phyloP scores from a whole-genome alignment of 2,888 invertebrate genomes.

The Drosophila ezoana region DNA sequence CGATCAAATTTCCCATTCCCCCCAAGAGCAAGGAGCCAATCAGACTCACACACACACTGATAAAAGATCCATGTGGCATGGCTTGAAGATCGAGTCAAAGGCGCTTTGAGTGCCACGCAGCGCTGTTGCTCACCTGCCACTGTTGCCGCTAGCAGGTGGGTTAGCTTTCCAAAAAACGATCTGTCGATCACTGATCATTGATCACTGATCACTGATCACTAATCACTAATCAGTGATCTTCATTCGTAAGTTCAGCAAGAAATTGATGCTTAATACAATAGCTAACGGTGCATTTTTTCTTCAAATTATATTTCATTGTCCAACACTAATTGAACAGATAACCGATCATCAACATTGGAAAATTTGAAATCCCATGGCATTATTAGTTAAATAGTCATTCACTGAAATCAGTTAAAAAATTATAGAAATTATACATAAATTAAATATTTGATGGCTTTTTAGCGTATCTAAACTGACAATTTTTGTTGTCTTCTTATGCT shows the following conservation, averaged over 20 bases:
- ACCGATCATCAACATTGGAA: too few relatives aligned
- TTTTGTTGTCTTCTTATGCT: too few relatives aligned
- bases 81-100: constrained; percentile 26
- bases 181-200: constrained; percentile 14
- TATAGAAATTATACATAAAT: too few relatives aligned
- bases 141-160: constrained; percentile 35
- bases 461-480: too few relatives aligned
- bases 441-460: too few relatives aligned
- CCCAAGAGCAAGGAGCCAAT: constrained; percentile 32
- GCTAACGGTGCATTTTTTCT: constrained; percentile 2
- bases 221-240: constrained; percentile 13
- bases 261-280: constrained; percentile 3
- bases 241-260: not conserved
- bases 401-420: too few relatives aligned
- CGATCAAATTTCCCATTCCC: constrained; percentile 63
- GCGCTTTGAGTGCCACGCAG: constrained; percentile 32
- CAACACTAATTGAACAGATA: not conserved
- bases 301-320: not conserved
- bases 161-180: constrained; percentile 19
- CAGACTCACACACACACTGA: constrained; percentile 16
- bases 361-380: too few relatives aligned
- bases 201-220: constrained; percentile 20
- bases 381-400: too few relatives aligned
- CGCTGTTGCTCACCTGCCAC: constrained; percentile 45
- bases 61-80: constrained; percentile 1